These are phyloP conservation scores for Drosophila sproati DNA, from an alignment of 1,140 invertebrate species.

Conservation along the genomic window DNA sequence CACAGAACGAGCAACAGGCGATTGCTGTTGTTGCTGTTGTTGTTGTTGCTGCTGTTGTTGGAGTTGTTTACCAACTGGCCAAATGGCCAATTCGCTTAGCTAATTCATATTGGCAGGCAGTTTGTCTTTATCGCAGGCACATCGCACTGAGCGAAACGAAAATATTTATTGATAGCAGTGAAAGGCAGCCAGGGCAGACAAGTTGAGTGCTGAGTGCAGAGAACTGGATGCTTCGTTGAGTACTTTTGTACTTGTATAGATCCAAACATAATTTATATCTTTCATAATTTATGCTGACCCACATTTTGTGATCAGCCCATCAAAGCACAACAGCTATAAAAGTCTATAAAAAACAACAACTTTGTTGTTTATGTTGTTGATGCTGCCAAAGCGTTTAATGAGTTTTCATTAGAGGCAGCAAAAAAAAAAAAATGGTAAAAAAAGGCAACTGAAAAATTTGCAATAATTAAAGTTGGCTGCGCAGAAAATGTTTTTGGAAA, in stretches of 20 bases:
- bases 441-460: constrained; percentile 35
- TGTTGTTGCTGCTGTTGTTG: constrained; percentile 8
- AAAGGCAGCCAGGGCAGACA: constrained; percentile 59
- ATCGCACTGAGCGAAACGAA: constrained; percentile 55
- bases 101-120: constrained; percentile 81
- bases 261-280: constrained; percentile 49
- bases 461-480: constrained; percentile 71
- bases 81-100: constrained; percentile 82
- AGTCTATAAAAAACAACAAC: constrained; percentile 28
- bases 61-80: constrained; percentile 74
- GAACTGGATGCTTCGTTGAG: constrained; percentile 8
- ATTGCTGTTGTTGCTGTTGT: constrained; percentile 8
- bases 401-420: constrained; percentile 45
- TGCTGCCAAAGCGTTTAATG: constrained; percentile 44
- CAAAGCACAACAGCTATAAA: constrained; percentile 26
- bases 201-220: constrained; percentile 13
- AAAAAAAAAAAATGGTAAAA: not conserved
- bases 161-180: constrained; percentile 81
- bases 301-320: constrained; percentile 44
- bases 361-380: constrained; percentile 18
- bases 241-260: constrained; percentile 28
- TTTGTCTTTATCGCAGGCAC: constrained; percentile 77
- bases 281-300: constrained; percentile 56
- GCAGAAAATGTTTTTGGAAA: constrained; percentile 61
- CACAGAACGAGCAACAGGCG: not conserved